Evolutionary conservation across 2,113 vertebrate genomes (phyloP).

Genomic region (Amblyopsis rosae): DNA sequence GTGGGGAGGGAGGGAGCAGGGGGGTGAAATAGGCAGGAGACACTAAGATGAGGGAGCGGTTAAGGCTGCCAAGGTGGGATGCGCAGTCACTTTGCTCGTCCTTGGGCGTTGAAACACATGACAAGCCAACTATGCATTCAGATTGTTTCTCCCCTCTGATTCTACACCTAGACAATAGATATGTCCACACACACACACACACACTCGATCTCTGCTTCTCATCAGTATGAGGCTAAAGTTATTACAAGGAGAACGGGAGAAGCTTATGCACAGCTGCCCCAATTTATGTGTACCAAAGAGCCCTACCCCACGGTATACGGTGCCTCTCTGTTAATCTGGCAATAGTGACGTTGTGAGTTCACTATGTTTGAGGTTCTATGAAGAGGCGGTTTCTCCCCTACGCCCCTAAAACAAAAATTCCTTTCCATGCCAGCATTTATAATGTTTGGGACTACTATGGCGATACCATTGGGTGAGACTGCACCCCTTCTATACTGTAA

Average conservation of each 20-base stretch:
- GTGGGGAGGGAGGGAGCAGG: neutral
- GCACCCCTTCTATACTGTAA: constrained; percentile 53
- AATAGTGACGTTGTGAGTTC: constrained; percentile 35
- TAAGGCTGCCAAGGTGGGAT: constrained; percentile 55
- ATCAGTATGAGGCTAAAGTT: constrained; percentile 40
- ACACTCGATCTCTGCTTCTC: constrained; percentile 32
- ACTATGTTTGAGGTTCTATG: constrained; percentile 29
- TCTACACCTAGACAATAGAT: constrained; percentile 47
- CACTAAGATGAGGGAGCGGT: constrained; percentile 39
- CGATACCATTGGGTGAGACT: constrained; percentile 48
- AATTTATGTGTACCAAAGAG: constrained; percentile 41
- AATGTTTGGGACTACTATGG: constrained; percentile 23
- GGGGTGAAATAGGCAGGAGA: constrained; percentile 31
- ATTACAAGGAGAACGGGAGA: constrained; percentile 15
- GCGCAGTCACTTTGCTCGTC: constrained; percentile 65
- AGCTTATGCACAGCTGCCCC: constrained; percentile 30
- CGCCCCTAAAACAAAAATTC: constrained; percentile 25
- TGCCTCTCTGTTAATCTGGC: constrained; percentile 44
- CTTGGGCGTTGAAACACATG: constrained; percentile 68
- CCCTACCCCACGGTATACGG: constrained; percentile 1
- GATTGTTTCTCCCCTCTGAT: constrained; percentile 22
- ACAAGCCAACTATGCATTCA: constrained; percentile 63
- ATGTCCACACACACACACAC: neutral
- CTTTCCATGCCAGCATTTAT: constrained; percentile 27
- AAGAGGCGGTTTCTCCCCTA: constrained; percentile 40